Base-by-base conservation (phyloP, 2,888 invertebrate species). In the Tachina fera region DNA sequence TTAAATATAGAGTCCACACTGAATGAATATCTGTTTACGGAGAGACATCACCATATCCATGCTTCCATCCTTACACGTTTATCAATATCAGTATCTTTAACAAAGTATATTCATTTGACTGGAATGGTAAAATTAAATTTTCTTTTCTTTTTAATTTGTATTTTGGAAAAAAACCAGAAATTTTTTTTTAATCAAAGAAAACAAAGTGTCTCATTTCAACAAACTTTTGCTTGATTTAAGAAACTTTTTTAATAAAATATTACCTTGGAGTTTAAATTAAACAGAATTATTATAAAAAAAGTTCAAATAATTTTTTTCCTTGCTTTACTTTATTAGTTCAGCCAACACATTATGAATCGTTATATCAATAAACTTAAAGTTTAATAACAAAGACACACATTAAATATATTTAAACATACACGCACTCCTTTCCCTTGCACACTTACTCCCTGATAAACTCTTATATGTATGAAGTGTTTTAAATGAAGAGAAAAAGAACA, bases 311-410 rank as follows among this genome's bases (percentile, higher is more conserved):
- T 47, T 45, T 11, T 19, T 49, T 49, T n/a, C 8, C 14, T 49
- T 51, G 51, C 14, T 53, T 53, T 63, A 58, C 65, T 84, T 79
- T 70, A 75, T 84, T 70, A 71, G 56, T 65, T 79, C 16, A 75
- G 43, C 68, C 68, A 84, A 84, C 80, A 80, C 84, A 84, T 84
- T 77, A 81, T 68, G 61, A 60, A 67, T 77, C 61, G 61, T 77
- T 77, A 72, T 77, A 81, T 77, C 53, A 84, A 84, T 61, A 72
- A 77, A 71, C 71, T 80, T 71, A 39, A 56, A 75, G 41, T 58
- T 71, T 58, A 83, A 77, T 56, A 63, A 22, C 45, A 77, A 83
- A 72, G 78, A 60, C 53, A 74, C 60, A 67, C 45, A 58, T 70
- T 65, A 79, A n/a, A n/a, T 43, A 47, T 19, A 60, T 63, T 41